Base-by-base conservation (phyloP, 2,888 invertebrate species). In the Azorinus chamasolen region DNA sequence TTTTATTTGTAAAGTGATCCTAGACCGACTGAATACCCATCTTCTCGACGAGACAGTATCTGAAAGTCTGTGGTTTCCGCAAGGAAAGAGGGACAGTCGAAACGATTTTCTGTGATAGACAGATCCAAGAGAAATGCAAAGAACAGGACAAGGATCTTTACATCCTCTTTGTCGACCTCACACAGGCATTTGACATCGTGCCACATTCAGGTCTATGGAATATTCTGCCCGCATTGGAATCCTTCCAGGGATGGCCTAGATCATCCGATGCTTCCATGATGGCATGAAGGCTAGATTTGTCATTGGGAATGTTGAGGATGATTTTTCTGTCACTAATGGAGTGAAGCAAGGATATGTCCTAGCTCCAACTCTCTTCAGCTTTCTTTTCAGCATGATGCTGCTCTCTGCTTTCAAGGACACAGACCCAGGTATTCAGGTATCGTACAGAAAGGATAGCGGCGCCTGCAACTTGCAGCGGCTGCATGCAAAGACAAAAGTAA, bases 261-360 rank as follows among this genome's bases (percentile, higher is more conserved):
- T 55, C 16, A 22, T 55, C 12, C 37, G 39, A 10, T n/a, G 22
- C 10, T 3, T 54, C 32, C 54, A 54, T 41, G 16, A 41, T 16
- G 41, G 41, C 41, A 41, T 54, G 39, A 55, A 4, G 18, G 22
- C 55, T 20, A 16, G 37, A 27, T 39, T 20, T 20, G 45, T 45
- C 20, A 27, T 39, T 39, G 55, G 55, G 12, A 18, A 18, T 32
- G 16, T 5, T 22, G 22, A 22, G 20, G 58, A 58, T 12, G 16
- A 10, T 1, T 45, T 58, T n/a, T 25, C 14, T 20, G 45, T 58
- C 24, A 27, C 58, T 12, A 58, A 58, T 43, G 58, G 58, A 16
- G 58, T 58, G 12, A 58, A 58, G 45, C 58, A 58, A 25, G 57
- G 46, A 6, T 58, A 25, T 58, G n/a, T 39, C 1, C 37, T 41